Conservation (phyloP, 2,797 vertebrate genomes). For the Melopsittacus undulatus region DNA sequence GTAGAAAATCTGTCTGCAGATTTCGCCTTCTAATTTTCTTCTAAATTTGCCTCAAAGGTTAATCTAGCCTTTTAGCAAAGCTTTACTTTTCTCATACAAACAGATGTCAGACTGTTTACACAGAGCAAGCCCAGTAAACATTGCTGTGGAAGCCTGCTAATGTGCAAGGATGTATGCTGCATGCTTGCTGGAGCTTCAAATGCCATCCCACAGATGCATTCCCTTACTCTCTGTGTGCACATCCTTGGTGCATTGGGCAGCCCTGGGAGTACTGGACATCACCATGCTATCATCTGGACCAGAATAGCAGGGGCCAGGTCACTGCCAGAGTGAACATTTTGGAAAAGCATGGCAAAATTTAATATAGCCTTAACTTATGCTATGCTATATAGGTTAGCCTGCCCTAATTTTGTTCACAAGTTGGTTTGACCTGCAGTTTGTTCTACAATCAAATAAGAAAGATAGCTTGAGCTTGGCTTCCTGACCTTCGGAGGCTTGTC, state of each 20-base stretch:
- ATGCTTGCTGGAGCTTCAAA: background rate
- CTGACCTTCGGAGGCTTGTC: background rate
- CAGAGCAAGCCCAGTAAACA: conserved; percentile 3
- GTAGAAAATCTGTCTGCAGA: conserved; percentile 2
- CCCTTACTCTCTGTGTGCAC: fast-evolving
- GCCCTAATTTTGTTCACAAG: background rate
- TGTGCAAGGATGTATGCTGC: background rate
- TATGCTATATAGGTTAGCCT: background rate
- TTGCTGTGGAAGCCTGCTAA: background rate
- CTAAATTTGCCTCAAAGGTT: conserved; percentile 35
- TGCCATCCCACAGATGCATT: background rate
- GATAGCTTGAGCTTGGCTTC: background rate
- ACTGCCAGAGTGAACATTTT: background rate
- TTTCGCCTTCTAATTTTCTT: conserved; percentile 26
- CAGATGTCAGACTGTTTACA: conserved; percentile 52
- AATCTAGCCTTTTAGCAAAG: conserved; percentile 38
- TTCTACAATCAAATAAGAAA: background rate
- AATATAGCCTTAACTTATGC: background rate
- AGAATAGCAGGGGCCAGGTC: background rate
- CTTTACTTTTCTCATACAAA: conserved; percentile 51
- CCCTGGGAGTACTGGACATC: background rate
- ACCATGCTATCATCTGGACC: background rate
- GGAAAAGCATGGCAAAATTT: background rate
- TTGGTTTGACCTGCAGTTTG: background rate
- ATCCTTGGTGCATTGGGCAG: background rate